Evolutionary conservation across 2,797 vertebrate genomes (phyloP), one percentile per base, ranked within the genome.

Genomic region (Pangasius krempfi): DNA sequence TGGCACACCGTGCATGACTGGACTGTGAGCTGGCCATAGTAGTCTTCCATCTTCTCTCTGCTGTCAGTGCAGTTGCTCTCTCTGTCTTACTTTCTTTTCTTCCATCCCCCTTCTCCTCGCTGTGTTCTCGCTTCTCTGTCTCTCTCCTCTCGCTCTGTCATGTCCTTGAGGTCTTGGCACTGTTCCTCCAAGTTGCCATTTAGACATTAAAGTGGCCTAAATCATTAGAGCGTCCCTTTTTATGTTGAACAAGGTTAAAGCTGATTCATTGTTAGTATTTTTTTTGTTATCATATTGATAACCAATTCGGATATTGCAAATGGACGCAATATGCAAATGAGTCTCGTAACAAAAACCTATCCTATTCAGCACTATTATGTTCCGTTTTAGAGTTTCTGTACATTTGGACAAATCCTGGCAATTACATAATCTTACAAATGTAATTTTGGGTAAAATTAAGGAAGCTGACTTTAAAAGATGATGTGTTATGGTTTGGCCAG

Each of bases 141-240:
- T 33, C 75, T 16, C 66, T 84, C 13, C 60, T 88, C 86, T 84
- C 27, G 4, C 30, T 16, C 76, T 73, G 84, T 72, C n/a, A 3
- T 86, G 66, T 86, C 84, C 66, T 86, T 89, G 30, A 89, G 85
- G 56, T 70, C 40, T 75, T 86, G 85, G 78, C 85, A 75, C 54
- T 13, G 40, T 37, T 86, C 37, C 40, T 64, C 76, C 20, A 60
- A 54, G 44, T 52, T 66, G 56, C 85, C 85, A 75, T 66, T 84
- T 84, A 18, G 81, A 66, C 81, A 78, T 89, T 82, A 82, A 86
- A 73, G 70, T 89, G 50, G 80, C 83, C 60, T 52, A 86, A 62
- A 81, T 30, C 66, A 52, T 81, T 85, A 54, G 27, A 75, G 68
- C 14, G 37, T 72, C 50, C 20, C 30, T 58, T 81, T 78, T 56